These are phyloP conservation scores for Thereva unica DNA, from an alignment of 2,888 invertebrate genomes.

Conservation along the genomic window DNA sequence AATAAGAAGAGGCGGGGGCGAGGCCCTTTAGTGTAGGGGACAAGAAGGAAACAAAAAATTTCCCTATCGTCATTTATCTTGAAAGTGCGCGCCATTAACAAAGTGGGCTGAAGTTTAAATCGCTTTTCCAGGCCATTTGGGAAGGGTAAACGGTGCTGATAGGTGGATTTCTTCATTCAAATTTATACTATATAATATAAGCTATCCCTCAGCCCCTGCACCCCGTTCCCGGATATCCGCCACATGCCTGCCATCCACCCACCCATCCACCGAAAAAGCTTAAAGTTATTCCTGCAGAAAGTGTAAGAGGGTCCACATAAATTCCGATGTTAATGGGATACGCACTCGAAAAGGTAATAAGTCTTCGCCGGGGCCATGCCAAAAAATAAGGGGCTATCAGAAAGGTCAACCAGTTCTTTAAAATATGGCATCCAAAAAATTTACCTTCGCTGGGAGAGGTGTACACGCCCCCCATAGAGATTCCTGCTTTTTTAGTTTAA, in stretches of 20 bases:
- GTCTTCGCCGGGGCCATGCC: constrained; percentile 18
- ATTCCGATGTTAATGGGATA: constrained; percentile 27
- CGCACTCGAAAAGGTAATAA: constrained; percentile 23
- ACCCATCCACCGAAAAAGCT: neutral
- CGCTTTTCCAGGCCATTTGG: constrained; percentile 42
- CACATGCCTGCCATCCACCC: too few relatives aligned
- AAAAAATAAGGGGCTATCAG: constrained; percentile 11
- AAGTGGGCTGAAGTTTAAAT: constrained; percentile 40
- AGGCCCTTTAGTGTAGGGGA: neutral
- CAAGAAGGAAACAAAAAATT: constrained; percentile 19
- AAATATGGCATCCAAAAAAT: constrained; percentile 27
- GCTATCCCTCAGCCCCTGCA: too few relatives aligned
- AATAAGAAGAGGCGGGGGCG: neutral
- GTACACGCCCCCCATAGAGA: neutral
- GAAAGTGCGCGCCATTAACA: constrained; percentile 38
- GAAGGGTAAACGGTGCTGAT: constrained; percentile 40
- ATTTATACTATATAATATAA: constrained; percentile 25
- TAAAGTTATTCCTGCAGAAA: constrained; percentile 14
- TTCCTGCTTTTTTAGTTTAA: neutral
- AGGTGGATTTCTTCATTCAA: constrained; percentile 30
- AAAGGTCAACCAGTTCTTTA: constrained; percentile 20
- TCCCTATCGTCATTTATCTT: constrained; percentile 40
- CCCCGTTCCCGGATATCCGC: too few relatives aligned
- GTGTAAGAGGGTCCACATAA: constrained; percentile 14
- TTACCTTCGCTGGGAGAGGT: neutral